Evolutionary conservation across 1,140 invertebrate genomes (phyloP).

Genomic region (Vollenhovia emeryi): DNA sequence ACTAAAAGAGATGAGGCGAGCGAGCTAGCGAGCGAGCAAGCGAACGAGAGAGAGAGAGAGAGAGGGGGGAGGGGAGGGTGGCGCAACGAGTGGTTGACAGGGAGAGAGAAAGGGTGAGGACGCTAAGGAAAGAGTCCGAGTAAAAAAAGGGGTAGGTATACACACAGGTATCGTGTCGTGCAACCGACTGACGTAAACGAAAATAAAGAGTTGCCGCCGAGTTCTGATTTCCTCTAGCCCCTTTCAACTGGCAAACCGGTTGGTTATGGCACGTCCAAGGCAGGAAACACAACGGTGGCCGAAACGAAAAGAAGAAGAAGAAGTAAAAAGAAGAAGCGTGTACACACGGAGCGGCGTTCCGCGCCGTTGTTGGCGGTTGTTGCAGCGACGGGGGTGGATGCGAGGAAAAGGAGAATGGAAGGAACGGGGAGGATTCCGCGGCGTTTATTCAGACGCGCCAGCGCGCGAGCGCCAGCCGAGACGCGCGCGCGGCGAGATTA

Average conservation of each 20-base stretch:
- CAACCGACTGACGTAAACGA: conserved; percentile 46
- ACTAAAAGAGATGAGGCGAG: conserved; percentile 32
- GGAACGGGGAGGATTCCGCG: conserved; percentile 17
- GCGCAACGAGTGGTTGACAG: background rate
- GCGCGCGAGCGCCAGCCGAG: background rate
- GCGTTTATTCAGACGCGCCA: conserved; percentile 55
- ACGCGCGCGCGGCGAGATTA: conserved; percentile 44
- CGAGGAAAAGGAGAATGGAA: background rate
- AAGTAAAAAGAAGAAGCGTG: background rate
- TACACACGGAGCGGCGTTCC: conserved; percentile 18
- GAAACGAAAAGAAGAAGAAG: background rate
- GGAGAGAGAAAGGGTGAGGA: background rate
- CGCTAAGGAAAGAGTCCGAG: background rate
- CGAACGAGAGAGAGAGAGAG: too few relatives aligned
- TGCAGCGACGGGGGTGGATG: background rate
- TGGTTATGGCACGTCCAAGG: conserved; percentile 15
- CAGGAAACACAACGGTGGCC: background rate
- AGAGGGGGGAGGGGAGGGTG: too few relatives aligned
- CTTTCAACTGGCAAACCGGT: conserved; percentile 1
- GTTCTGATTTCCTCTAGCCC: conserved; percentile 38
- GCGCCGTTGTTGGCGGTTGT: background rate
- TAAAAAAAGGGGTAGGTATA: conserved; percentile 2
- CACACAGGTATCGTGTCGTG: conserved; percentile 13
- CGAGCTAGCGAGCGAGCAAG: too few relatives aligned
- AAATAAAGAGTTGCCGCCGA: conserved; percentile 60